Conservation (phyloP, 2,888 invertebrate genomes). For the Scaptomyza caliginosa region DNA sequence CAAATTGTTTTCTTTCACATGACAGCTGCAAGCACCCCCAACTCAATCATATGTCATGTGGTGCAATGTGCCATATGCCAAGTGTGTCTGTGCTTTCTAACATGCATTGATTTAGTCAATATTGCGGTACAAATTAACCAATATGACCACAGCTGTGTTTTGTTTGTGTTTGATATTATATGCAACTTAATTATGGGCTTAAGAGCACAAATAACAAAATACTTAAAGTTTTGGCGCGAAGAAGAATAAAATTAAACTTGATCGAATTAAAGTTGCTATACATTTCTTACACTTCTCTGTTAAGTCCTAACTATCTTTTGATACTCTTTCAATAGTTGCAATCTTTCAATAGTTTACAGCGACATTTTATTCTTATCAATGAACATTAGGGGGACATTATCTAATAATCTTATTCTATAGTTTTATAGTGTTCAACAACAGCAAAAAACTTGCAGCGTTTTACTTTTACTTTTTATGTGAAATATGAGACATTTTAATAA, state of each 20-base stretch:
- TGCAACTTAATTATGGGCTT: no score
- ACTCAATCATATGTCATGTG: constrained; percentile 48
- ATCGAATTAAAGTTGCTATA: no score
- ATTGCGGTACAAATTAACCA: constrained; percentile 27
- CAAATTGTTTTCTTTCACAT: constrained; percentile 70
- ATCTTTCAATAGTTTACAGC: no score
- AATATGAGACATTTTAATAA: constrained; percentile 66
- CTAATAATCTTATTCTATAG: background rate
- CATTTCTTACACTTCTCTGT: no score
- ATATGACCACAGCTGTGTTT: background rate
- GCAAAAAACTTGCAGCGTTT: constrained; percentile 7
- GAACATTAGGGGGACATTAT: no score
- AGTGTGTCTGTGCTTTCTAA: background rate
- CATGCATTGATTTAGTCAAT: constrained; percentile 29
- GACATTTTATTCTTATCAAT: no score
- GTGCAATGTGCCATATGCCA: constrained; percentile 34
- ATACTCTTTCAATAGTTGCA: no score
- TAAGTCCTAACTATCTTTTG: no score
- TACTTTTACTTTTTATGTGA: constrained; percentile 32
- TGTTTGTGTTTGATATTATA: no score
- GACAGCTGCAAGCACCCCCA: constrained; percentile 58
- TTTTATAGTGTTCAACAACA: background rate
- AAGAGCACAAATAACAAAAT: no score
- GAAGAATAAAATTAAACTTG: no score
- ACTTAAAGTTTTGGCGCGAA: no score